phyloP scores from a whole-genome alignment of 2,113 vertebrate genomes.

The Columbina picui region DNA sequence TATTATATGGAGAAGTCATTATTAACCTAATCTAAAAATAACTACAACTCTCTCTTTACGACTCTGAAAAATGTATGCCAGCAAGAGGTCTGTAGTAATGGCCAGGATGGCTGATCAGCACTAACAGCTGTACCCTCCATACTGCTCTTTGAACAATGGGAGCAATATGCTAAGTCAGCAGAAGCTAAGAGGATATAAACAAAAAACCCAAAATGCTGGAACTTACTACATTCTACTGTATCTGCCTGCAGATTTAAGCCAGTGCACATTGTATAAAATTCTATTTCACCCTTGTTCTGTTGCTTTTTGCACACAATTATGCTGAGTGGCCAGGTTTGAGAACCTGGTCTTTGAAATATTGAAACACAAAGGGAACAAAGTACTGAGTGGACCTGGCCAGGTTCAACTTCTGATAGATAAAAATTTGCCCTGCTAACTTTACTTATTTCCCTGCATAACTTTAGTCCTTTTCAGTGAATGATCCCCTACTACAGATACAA shows the following conservation, averaged over 20 bases:
- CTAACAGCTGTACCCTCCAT: rapidly evolving
- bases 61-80: background rate
- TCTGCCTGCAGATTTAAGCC: background rate
- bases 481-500: background rate
- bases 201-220: background rate
- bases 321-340: background rate
- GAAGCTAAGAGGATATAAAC: background rate
- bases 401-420: background rate
- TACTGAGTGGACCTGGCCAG: background rate
- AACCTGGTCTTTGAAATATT: background rate
- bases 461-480: background rate
- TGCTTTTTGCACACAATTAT: background rate
- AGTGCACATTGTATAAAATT: background rate
- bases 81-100: background rate
- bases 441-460: background rate
- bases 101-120: background rate
- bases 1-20: background rate
- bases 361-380: background rate
- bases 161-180: rapidly evolving
- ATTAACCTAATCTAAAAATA: background rate
- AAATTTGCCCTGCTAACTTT: background rate
- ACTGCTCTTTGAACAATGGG: rapidly evolving
- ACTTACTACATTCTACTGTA: background rate
- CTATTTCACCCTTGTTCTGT: background rate
- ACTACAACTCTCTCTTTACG: background rate